Conservation (phyloP, 1,140 invertebrate species). For the Schlechtendalia chinensis region DNA sequence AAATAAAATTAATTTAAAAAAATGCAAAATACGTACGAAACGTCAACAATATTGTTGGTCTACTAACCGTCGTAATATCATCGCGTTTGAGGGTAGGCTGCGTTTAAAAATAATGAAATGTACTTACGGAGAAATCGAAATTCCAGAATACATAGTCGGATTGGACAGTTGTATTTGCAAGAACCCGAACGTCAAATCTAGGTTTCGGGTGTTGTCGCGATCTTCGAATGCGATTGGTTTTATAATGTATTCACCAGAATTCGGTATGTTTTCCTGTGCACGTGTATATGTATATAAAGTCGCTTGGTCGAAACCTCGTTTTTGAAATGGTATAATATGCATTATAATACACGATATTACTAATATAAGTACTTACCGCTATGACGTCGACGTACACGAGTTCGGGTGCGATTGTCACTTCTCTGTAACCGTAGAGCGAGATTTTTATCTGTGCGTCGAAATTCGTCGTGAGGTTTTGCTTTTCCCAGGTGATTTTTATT, state of each 20-base stretch:
- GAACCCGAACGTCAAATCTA: constrained; percentile 82
- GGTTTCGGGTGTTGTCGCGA: constrained; percentile 66
- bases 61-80: not conserved
- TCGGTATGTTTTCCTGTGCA: constrained; percentile 61
- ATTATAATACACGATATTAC: no score
- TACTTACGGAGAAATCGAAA: constrained; percentile 73
- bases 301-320: not conserved
- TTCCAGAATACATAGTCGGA: constrained; percentile 67
- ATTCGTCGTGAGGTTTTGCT: constrained; percentile 80
- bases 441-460: constrained; percentile 72
- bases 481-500: constrained; percentile 78
- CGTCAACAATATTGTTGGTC: no score
- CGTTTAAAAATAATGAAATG: not conserved
- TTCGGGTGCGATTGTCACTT: constrained; percentile 72
- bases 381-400: constrained; percentile 64
- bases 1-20: no score
- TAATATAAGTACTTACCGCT: constrained; percentile 55
- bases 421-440: constrained; percentile 82
- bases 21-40: no score
- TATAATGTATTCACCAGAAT: constrained; percentile 68
- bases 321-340: not conserved
- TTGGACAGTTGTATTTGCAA: constrained; percentile 86
- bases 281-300: constrained; percentile 50
- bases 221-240: constrained; percentile 67
- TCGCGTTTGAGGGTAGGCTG: no score